phyloP scores from a whole-genome alignment of 2,888 invertebrate species.

The Diadegma fenestrale region DNA sequence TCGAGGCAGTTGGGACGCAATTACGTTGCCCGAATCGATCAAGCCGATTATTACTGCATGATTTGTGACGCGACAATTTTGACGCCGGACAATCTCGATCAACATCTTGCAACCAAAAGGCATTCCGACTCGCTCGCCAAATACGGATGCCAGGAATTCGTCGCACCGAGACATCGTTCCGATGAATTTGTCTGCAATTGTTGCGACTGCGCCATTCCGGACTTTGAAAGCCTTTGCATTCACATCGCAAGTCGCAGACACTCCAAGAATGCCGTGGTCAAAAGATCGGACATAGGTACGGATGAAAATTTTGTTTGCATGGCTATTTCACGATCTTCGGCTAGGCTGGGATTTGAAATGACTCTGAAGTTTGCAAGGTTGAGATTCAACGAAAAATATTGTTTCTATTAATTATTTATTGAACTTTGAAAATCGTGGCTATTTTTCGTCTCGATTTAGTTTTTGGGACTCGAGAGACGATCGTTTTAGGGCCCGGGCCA shows the following conservation, averaged over 20 bases:
- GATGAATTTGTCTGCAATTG: not conserved
- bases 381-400: no score
- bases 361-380: no score
- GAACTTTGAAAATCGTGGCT: no score
- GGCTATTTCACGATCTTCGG: not conserved
- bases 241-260: conserved; percentile 17
- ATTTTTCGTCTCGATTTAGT: no score
- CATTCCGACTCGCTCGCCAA: not conserved
- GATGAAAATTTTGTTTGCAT: not conserved
- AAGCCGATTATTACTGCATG: conserved; percentile 4
- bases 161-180: not conserved
- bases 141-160: conserved; percentile 9
- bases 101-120: not conserved
- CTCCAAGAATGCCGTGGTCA: not conserved
- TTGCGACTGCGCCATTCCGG: conserved; percentile 8
- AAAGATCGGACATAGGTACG: not conserved
- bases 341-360: no score
- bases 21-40: not conserved
- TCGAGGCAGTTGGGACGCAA: not conserved
- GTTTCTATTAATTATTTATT: no score
- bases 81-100: not conserved
- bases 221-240: not conserved
- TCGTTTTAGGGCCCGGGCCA: no score
- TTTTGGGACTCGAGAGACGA: no score
- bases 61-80: conserved; percentile 1